phyloP scores from a whole-genome alignment of 35 echinoderm and acorn worm genomes.

The Ophioderma brevispina region DNA sequence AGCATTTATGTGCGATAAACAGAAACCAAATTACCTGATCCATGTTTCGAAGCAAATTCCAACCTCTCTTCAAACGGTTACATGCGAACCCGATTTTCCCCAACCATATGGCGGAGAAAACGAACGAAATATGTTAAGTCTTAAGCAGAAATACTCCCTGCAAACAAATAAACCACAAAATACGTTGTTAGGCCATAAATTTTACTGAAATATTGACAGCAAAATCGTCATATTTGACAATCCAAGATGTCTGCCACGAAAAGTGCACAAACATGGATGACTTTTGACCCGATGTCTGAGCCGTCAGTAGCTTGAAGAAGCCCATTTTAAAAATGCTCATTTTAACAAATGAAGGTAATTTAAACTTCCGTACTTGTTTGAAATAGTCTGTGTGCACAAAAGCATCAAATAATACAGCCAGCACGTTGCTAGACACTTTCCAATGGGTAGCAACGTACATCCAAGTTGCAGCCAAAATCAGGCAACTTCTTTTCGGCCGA shows the following conservation, averaged over 20 bases:
- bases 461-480: background rate
- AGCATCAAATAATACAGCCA: background rate
- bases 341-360: background rate
- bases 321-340: background rate
- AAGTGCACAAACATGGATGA: conserved; percentile 6
- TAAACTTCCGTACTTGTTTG: background rate
- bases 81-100: background rate
- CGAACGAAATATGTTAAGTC: background rate
- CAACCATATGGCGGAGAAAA: background rate
- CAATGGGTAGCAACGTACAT: background rate
- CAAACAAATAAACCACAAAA: background rate
- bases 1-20: background rate
- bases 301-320: background rate
- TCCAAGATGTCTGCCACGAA: conserved; percentile 12
- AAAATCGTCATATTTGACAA: background rate
- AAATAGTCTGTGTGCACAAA: background rate
- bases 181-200: background rate
- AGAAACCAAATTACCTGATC: background rate
- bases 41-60: background rate
- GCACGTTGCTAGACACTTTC: background rate
- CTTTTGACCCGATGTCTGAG: conserved; percentile 5
- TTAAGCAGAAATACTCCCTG: background rate
- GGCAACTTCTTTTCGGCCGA: background rate
- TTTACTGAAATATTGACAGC: background rate
- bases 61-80: background rate